A percentile compares a stretch with the other conserved stretches of the same genome.
phyloP scores from a whole-genome alignment of 1,140 invertebrate species.

The Aphidius gifuensis region DNA sequence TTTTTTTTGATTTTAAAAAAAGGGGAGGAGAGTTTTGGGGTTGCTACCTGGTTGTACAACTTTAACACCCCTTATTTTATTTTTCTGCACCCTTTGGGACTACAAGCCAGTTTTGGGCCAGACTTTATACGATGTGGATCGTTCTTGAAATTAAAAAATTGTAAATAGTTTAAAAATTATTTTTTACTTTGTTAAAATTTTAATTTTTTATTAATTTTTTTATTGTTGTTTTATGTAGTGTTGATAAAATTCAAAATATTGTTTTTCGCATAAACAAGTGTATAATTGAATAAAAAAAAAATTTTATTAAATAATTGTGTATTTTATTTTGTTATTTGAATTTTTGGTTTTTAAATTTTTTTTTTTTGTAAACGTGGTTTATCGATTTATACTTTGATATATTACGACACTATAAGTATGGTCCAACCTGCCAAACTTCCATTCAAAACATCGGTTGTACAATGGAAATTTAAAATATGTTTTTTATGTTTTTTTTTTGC shows the following conservation, averaged over 20 bases:
- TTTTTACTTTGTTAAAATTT: background rate
- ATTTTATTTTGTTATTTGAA: no score
- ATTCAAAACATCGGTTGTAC: no score
- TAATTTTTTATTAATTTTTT: background rate
- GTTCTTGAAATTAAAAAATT: slow-evolving; percentile 31
- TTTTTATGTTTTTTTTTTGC: slow-evolving; percentile 50
- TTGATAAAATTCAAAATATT: no score
- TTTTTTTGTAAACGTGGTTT: slow-evolving; percentile 13
- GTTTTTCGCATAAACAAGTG: no score
- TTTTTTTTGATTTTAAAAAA: no score
- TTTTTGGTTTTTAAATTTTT: no score
- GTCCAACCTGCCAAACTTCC: slow-evolving; percentile 46
- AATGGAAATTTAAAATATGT: slow-evolving; percentile 48
- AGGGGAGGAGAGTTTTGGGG: no score
- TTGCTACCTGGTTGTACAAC: no score
- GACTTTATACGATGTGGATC: slow-evolving; percentile 49
- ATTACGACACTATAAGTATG: slow-evolving; percentile 42
- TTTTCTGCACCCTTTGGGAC: background rate
- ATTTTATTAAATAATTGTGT: no score
- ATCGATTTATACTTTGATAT: slow-evolving; percentile 54
- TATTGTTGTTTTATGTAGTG: no score
- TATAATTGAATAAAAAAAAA: no score
- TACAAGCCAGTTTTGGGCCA: slow-evolving; percentile 47
- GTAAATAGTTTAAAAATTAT: background rate
- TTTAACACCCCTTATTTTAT: slow-evolving; percentile 41